Base-by-base conservation (phyloP, 1,140 invertebrate genomes). In the Lepidurus packardi region DNA sequence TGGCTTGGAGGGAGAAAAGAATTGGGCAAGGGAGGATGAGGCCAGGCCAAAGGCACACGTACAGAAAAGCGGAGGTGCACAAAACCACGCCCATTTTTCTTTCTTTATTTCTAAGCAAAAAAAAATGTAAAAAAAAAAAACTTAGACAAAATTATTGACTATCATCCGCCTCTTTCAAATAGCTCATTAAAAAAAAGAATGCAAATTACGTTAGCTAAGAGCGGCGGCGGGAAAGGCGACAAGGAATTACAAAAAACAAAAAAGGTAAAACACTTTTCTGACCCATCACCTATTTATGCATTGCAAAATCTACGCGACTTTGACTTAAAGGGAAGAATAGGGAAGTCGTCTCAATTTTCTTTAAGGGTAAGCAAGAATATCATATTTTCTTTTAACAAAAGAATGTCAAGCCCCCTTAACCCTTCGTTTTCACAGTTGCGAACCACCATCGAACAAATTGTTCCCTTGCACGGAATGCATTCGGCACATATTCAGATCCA, bases 401-500 rank as follows among this genome's bases (percentile, higher is more conserved):
- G 21, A 65, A n/a, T 65, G 53, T 65, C 53, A 65, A 65, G 53
- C 53, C 53, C 53, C 53, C 53, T n/a, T 65, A 65, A 65, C 53
- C 53, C 5, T 3, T 34, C 2, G 34, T 34, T 34, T 34, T 34
- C 34, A 34, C 34, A 2, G 4, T 0, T 65, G 53, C 16, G 16
- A 65, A 65, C 16, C 53, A 7, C 21, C 53, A 65, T n/a, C 53
- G 53, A 65, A 65, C 21, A 21, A 13, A n/a, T 21, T 65, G 53
- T 65, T 65, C 53, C 53, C 53, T 65, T 65, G 16, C 6, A 65
- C 7, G 53, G 53, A 65, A 65, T 65, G 53, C 53, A 65, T 65
- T 65, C 53, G 16, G n/a, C 53, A 21, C 53, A 65, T n/a, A 7
- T 65, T 65, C 53, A 65, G 53, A 65, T 65, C 53, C 16, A 21